phyloP scores from a whole-genome alignment of 2,113 vertebrate species.

The Carassius auratus region DNA sequence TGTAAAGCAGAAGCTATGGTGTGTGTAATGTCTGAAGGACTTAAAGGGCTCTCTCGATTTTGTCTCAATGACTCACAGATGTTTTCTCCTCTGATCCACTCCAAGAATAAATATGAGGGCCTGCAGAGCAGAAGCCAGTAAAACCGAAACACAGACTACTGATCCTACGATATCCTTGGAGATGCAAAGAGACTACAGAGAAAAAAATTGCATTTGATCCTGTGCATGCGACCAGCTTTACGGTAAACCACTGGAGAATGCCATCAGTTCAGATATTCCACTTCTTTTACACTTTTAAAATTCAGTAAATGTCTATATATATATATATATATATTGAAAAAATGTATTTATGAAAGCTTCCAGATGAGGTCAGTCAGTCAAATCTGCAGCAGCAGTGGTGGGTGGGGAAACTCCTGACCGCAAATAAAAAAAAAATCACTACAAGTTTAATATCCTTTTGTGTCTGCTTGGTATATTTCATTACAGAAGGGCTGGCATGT shows the following conservation, averaged over 20 bases:
- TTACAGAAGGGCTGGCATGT: slow-evolving; percentile 14
- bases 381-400: slow-evolving; percentile 15
- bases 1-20: slow-evolving; percentile 45
- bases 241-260: slow-evolving; percentile 44
- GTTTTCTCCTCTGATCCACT: slow-evolving; percentile 63
- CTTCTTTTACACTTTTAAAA: slow-evolving; percentile 49
- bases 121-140: slow-evolving; percentile 62
- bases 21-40: slow-evolving; percentile 44
- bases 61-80: slow-evolving; percentile 70
- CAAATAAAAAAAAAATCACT: slow-evolving; percentile 50
- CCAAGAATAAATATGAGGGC: slow-evolving; percentile 64
- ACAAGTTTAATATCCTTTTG: slow-evolving; percentile 39
- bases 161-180: slow-evolving; percentile 57
- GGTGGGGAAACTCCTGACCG: slow-evolving; percentile 21
- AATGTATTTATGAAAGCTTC: slow-evolving; percentile 47
- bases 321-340: background rate
- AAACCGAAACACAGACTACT: slow-evolving; percentile 69
- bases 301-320: slow-evolving; percentile 31
- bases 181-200: slow-evolving; percentile 50
- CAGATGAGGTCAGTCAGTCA: slow-evolving; percentile 57
- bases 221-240: slow-evolving; percentile 58
- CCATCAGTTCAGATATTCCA: slow-evolving; percentile 40
- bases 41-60: slow-evolving; percentile 58
- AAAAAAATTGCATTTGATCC: slow-evolving; percentile 62
- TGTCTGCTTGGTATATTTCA: slow-evolving; percentile 44